Evolutionary conservation across 2,888 invertebrate genomes (phyloP), one percentile per base, ranked within the genome.

Genomic region (Zhuqinia jingwanae): DNA sequence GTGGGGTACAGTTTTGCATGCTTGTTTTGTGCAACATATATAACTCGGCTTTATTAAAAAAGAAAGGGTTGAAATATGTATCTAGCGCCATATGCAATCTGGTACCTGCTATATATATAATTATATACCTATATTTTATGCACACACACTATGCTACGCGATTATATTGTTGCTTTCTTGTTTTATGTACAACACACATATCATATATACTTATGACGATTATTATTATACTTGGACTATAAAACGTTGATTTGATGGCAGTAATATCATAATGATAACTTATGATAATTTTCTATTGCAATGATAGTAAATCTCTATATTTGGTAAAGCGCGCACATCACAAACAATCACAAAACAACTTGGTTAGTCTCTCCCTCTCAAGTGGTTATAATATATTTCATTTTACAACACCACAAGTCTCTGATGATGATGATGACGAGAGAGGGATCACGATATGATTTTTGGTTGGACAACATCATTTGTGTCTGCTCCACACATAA

Each of bases 1-100:
- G 90, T 87, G 90, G 86, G 89, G 88, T 79, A 45, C 73, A 78
- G 70, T 88, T 83, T 89, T 75, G 78, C 87, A 80, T 87, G 81
- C 70, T 73, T 10, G 27, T 36, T 45, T n/a, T 56, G 60, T 27
- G 6, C 56, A 56, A 36, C 0, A 36, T 0, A 30, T n/a, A n/a
- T n/a, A 76, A 17, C 53, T 36, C 22, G 13, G 45, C 45, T 3
- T n/a, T 22, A 68, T 65, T 65, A 65, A 36, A 70, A 25, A 36
- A 13, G 30, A 70, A 70, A 20, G 70, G 47, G 13, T 47, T 70
- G 22, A 27, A 22, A 13, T 65, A 60, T 22, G 15, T 30, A 65
- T 65, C 63, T 17, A 53, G 20, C 53, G 53, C 53, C 15, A 36
- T 17, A 13, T n/a, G n/a, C n/a, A n/a, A n/a, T n/a, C n/a, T n/a